Percentiles rank a stretch among this genome's conserved stretches.
Conservation (phyloP, 2,113 vertebrate species). For the Bettongia penicillata region DNA sequence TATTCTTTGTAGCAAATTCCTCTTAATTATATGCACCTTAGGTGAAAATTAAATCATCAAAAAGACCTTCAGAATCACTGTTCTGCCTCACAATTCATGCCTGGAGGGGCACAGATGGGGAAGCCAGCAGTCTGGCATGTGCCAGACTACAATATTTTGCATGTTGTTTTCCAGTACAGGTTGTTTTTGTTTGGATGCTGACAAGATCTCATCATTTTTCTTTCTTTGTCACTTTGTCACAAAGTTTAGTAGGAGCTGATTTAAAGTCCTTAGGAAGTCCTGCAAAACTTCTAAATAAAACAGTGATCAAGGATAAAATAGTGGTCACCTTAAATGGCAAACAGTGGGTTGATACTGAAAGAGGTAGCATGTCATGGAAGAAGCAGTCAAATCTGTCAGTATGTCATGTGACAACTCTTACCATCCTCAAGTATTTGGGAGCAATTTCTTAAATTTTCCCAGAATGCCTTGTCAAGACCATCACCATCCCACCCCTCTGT, state of each 20-base stretch:
- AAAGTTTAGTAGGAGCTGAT: neutral
- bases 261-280: neutral
- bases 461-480: neutral
- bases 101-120: neutral
- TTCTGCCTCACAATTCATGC: neutral
- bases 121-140: neutral
- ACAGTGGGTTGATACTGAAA: no score
- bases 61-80: neutral
- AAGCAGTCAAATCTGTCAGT: neutral
- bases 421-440: neutral
- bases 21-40: neutral
- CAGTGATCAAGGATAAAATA: neutral
- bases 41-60: neutral
- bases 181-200: neutral
- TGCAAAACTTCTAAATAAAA: neutral
- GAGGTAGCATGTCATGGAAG: neutral
- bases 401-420: neutral
- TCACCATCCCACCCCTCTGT: neutral
- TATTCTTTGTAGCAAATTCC: neutral
- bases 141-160: neutral
- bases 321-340: no score
- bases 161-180: neutral
- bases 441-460: neutral
- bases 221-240: neutral
- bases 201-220: neutral